These are phyloP conservation scores for Pristionchus arcanus DNA, from an alignment of 2,888 invertebrate species.

Conservation along the genomic window DNA sequence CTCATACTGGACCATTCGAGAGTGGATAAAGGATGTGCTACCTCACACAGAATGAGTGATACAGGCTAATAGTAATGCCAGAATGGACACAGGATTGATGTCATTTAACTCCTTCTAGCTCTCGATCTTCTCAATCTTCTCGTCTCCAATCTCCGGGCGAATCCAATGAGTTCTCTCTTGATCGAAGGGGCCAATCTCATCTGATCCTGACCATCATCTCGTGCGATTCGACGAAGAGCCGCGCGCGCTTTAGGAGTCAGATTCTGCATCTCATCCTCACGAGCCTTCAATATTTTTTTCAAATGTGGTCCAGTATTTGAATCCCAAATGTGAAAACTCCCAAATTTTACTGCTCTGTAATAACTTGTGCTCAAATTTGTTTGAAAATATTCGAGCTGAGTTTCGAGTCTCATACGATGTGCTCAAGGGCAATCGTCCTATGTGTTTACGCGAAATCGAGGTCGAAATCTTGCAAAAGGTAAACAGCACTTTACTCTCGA, in stretches of 20 bases:
- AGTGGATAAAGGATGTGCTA: background rate
- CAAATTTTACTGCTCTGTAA: too few species aligned
- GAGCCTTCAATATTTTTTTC: constrained; percentile 58
- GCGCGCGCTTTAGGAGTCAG: constrained; percentile 64
- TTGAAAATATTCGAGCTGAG: too few species aligned
- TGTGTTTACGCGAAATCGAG: background rate
- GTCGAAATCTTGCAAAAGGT: background rate
- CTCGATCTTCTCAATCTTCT: constrained; percentile 43
- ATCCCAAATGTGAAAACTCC: too few species aligned
- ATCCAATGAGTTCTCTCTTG: constrained; percentile 42
- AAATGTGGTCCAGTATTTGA: background rate
- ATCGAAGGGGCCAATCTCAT: constrained; percentile 2
- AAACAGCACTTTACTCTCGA: background rate
- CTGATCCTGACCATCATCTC: constrained; percentile 37
- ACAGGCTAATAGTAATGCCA: too few species aligned
- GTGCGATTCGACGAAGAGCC: constrained; percentile 61
- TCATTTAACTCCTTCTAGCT: constrained; percentile 14
- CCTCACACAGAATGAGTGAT: too few species aligned
- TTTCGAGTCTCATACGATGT: background rate
- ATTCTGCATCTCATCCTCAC: constrained; percentile 67
- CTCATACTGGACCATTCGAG: background rate
- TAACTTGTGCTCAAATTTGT: too few species aligned
- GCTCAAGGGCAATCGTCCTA: too few species aligned
- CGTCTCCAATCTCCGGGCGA: constrained; percentile 41
- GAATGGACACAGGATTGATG: too few species aligned